Percentiles rank a stretch among this genome's conserved stretches.
Evolutionary conservation across 2,888 invertebrate species (phyloP).

Genomic region (Synanthedon andrenaeformis): DNA sequence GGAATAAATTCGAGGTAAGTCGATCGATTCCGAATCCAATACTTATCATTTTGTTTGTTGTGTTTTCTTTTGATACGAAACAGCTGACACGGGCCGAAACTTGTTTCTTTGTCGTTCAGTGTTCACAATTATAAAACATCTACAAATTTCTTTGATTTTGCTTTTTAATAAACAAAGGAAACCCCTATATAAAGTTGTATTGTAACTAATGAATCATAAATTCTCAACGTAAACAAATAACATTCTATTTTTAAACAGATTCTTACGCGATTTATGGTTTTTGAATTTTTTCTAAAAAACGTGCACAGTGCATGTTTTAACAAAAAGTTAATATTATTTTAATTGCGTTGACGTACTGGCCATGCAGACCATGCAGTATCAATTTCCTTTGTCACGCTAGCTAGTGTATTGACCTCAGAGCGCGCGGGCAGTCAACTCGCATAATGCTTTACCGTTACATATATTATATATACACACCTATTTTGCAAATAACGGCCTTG

Average conservation of each 20-base stretch:
- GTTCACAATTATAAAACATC: constrained; percentile 1
- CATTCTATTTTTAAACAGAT: constrained; percentile 28
- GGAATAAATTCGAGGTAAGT: constrained; percentile 75
- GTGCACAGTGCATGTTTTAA: not conserved
- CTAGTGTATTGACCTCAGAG: constrained; percentile 36
- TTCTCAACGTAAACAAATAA: constrained; percentile 15
- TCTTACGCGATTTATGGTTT: constrained; percentile 4
- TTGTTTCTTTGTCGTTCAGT: constrained; percentile 45
- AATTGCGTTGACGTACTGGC: not conserved
- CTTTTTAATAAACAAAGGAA: not conserved
- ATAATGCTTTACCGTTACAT: constrained; percentile 29
- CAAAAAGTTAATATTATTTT: not conserved
- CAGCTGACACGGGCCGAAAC: constrained; percentile 66
- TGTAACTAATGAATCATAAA: not conserved
- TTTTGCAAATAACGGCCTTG: constrained; percentile 18
- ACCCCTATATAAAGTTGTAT: not conserved
- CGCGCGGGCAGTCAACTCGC: constrained; percentile 29
- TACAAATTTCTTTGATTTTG: not conserved
- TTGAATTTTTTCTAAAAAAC: not conserved
- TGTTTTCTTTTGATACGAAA: constrained; percentile 67
- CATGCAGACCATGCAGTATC: not conserved
- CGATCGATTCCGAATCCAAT: constrained; percentile 21
- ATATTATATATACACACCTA: constrained; percentile 2
- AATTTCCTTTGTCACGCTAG: constrained; percentile 29
- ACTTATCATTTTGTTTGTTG: constrained; percentile 44